A percentile compares a stretch with the other conserved stretches of the same genome.
Evolutionary conservation across 2,797 vertebrate genomes (phyloP).

Genomic region (Antennarius maculatus): DNA sequence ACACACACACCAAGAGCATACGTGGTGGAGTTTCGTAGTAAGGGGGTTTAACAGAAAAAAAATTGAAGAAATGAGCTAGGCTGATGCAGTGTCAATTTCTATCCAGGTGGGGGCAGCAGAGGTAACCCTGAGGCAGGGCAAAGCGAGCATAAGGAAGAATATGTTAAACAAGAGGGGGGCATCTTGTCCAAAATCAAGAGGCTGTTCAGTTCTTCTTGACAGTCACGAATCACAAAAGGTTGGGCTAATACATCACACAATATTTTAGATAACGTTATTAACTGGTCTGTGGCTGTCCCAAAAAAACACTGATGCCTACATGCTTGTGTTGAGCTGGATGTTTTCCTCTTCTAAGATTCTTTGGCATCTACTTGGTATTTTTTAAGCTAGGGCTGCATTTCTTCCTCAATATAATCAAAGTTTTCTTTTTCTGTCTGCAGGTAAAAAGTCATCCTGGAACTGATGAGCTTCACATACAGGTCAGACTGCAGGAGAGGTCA

Average conservation of each 20-base stretch:
- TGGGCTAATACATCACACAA: conserved; percentile 64
- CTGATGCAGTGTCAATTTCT: conserved; percentile 78
- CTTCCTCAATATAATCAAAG: not conserved
- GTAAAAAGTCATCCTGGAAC: conserved; percentile 92
- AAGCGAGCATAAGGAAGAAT: conserved; percentile 74
- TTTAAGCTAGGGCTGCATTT: not conserved
- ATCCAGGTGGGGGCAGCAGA: conserved; percentile 89
- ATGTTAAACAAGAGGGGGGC: conserved; percentile 83
- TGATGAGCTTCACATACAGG: conserved; percentile 62
- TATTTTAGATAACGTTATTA: conserved; percentile 1
- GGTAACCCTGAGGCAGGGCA: conserved; percentile 77
- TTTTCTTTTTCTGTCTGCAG: conserved; percentile 64
- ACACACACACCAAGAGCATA: too few relatives aligned
- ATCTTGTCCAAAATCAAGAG: conserved; percentile 93
- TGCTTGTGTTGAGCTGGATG: not conserved
- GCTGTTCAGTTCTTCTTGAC: conserved; percentile 90
- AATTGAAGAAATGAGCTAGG: not conserved
- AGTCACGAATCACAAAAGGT: conserved; percentile 86
- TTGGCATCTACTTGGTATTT: not conserved
- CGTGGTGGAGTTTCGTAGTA: too few relatives aligned
- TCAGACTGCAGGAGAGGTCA: conserved; percentile 12
- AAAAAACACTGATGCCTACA: not conserved
- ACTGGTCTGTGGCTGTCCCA: conserved; percentile 70
- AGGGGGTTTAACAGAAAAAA: too few relatives aligned
- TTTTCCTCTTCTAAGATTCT: not conserved